Evolutionary conservation across 2,797 vertebrate species (phyloP).

Genomic region (Triplophysa bombifrons): DNA sequence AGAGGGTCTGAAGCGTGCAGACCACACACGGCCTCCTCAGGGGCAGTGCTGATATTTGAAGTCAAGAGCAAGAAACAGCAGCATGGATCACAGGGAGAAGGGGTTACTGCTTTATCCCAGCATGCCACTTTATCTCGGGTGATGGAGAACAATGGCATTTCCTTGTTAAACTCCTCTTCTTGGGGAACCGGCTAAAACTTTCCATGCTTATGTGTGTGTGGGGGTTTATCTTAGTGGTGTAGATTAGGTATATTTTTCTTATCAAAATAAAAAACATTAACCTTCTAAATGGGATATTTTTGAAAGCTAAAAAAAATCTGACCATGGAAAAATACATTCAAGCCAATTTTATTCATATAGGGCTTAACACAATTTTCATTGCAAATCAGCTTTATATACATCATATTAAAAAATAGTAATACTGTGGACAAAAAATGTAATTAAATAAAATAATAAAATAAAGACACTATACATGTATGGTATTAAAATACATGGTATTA

Average conservation of each 20-base stretch:
- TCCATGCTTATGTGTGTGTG: conserved; percentile 7
- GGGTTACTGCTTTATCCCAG: conserved; percentile 35
- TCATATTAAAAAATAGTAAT: too few relatives aligned
- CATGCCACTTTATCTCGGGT: conserved; percentile 31
- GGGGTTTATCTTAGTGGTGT: not conserved
- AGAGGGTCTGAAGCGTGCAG: conserved; percentile 30
- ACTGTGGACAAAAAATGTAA: too few relatives aligned
- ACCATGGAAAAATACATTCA: too few relatives aligned
- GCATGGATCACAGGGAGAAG: conserved; percentile 29
- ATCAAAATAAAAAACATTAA: not conserved
- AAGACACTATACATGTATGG: too few relatives aligned
- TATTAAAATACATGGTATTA: too few relatives aligned
- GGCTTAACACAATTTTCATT: too few relatives aligned
- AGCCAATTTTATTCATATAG: too few relatives aligned
- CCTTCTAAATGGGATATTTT: not conserved
- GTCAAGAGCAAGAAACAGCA: conserved; percentile 45
- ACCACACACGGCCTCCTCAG: conserved; percentile 41
- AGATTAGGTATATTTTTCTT: not conserved
- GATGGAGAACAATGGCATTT: conserved; percentile 50
- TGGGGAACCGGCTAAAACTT: conserved; percentile 39
- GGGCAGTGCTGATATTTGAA: conserved; percentile 47
- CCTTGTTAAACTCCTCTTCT: conserved; percentile 27
- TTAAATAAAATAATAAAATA: too few relatives aligned
- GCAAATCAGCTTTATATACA: too few relatives aligned
- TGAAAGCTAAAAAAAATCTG: too few relatives aligned